Conservation (phyloP, 1,140 invertebrate species). For the Mercenaria mercenaria region DNA sequence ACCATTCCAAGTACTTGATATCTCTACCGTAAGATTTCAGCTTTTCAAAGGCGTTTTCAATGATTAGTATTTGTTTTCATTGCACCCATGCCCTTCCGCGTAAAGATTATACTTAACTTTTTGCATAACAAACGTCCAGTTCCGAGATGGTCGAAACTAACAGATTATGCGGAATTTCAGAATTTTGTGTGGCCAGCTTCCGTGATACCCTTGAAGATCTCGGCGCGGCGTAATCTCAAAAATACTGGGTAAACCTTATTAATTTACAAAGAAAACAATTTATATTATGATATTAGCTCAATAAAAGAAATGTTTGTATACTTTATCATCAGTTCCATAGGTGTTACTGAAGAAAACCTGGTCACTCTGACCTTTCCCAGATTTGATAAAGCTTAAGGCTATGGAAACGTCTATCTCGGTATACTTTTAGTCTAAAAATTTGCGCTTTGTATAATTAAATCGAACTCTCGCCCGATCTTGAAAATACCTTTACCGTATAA, state of each 20-base stretch:
- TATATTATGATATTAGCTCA: slow-evolving; percentile 47
- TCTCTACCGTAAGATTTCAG: neutral
- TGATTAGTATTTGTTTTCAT: slow-evolving; percentile 13
- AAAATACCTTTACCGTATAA: too few species aligned
- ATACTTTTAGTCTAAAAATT: too few species aligned
- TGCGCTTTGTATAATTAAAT: too few species aligned
- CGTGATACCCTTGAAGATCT: slow-evolving; percentile 14
- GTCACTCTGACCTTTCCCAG: slow-evolving; percentile 41
- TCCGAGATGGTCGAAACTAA: neutral
- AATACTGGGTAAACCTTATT: slow-evolving; percentile 41
- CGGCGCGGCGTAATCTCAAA: neutral
- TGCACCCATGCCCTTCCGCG: neutral
- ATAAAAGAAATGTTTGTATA: slow-evolving; percentile 53
- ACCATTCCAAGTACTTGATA: neutral
- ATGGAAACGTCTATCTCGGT: too few species aligned
- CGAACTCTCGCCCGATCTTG: too few species aligned
- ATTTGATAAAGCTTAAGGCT: neutral
- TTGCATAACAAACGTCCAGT: slow-evolving; percentile 29
- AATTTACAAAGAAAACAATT: slow-evolving; percentile 62
- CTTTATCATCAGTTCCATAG: neutral
- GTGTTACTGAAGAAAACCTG: slow-evolving; percentile 4
- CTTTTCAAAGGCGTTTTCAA: neutral
- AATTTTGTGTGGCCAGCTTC: slow-evolving; percentile 50
- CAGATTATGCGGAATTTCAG: slow-evolving; percentile 1
- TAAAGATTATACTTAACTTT: neutral